Base-by-base conservation (phyloP, 2,113 vertebrate species). In the Gopherus flavomarginatus region DNA sequence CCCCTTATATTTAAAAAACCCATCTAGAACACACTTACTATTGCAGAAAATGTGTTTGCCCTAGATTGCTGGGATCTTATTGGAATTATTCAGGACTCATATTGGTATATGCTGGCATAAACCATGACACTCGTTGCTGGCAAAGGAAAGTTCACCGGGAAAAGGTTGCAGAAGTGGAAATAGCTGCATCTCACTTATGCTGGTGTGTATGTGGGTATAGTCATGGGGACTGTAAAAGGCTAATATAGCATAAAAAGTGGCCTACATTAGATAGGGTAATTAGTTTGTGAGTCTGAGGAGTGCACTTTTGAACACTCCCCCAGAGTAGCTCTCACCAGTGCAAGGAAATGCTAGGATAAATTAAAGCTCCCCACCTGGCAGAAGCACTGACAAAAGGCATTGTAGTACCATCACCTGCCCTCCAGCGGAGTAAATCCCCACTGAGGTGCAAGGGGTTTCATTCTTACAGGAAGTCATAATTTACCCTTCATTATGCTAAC, bases 131-230 rank as follows among this genome's bases (percentile, higher is more conserved):
- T 59, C 87, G 38, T 6, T 62, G 1, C 72, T 86, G 56, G 29
- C 22, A 80, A 62, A 42, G 81, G 26, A 77, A 79, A 59, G 6
- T 0, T 0, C 78, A 13, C 38, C 42, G 17, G 2, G n/a, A 65
- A 22, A 65, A 24, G 52, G 62, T 75, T 19, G 14, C 19, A 3
- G 9, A 49, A 17, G 49, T 54, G 26, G 6, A 38, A 82, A 21
- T 17, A 7, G 69, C 21, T 3, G 5, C 86, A 69, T 77, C 42
- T 49, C 84, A 42, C 47, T 5, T 57, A 26, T 44, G 21, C 24
- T 24, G 22, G 22, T 42, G 38, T 13, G 10, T 11, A 52, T 31
- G 5, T 49, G 11, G 49, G 24, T 56, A 31, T 38, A 85, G n/a
- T 80, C 82, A 49, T n/a, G 44, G 3, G 22, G 54, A 21, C 65